Conservation (phyloP, 2,888 invertebrate genomes). For the Coecobrya sp. region DNA sequence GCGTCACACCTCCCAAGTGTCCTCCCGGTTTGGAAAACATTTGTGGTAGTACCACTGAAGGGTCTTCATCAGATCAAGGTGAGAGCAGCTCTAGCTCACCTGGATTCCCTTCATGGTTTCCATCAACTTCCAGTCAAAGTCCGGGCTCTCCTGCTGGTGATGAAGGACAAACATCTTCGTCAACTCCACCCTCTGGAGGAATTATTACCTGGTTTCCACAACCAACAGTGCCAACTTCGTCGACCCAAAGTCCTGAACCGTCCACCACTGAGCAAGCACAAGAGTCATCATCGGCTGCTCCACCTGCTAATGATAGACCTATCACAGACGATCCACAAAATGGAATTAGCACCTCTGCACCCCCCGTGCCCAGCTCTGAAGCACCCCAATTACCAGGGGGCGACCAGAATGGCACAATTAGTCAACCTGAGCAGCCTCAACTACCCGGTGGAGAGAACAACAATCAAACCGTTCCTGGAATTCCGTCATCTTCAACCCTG, state of each 20-base stretch:
- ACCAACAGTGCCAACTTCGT: conserved; percentile 83
- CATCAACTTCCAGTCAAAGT: conserved; percentile 48
- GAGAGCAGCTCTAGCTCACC: conserved; percentile 79
- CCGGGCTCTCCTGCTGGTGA: conserved; percentile 59
- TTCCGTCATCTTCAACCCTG: conserved; percentile 17
- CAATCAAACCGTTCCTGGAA: conserved; percentile 63
- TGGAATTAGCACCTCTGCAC: conserved; percentile 32
- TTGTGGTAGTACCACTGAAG: conserved; percentile 77
- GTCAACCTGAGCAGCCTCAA: conserved; percentile 65
- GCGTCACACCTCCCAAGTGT: conserved; percentile 63
- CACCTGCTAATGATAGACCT: conserved; percentile 36
- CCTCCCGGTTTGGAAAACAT: conserved; percentile 75
- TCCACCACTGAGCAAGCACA: conserved; percentile 86
- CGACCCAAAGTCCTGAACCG: conserved; percentile 85
- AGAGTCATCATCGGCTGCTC: conserved; percentile 75
- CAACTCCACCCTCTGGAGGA: not conserved
- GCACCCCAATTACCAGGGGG: conserved; percentile 86
- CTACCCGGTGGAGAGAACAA: conserved; percentile 29
- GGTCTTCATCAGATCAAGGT: conserved; percentile 87
- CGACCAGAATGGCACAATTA: conserved; percentile 73
- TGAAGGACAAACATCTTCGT: conserved; percentile 23
- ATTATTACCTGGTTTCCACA: conserved; percentile 59
- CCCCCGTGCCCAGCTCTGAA: conserved; percentile 80
- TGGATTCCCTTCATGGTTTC: conserved; percentile 77
- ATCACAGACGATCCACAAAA: conserved; percentile 56